phyloP scores from a whole-genome alignment of 2,113 vertebrate species.

The Catharus minimus region DNA sequence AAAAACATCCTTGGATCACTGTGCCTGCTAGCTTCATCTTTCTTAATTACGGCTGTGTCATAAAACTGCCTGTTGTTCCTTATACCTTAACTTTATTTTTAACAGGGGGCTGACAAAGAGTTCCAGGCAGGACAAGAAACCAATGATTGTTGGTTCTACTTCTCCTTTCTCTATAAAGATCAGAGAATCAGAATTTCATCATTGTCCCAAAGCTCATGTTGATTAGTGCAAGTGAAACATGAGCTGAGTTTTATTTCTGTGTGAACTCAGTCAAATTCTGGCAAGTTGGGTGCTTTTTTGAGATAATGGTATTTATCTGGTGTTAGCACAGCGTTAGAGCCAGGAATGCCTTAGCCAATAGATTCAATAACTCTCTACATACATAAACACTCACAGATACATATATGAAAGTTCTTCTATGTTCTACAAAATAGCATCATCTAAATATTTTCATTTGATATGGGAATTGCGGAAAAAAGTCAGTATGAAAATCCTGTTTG shows the following conservation, averaged over 20 bases:
- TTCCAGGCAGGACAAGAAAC: background rate
- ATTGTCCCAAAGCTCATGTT: background rate
- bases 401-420: background rate
- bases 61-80: background rate
- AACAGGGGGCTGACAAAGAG: background rate
- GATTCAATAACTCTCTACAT: fast-evolving
- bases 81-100: background rate
- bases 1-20: background rate
- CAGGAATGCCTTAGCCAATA: background rate
- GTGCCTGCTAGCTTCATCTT: background rate
- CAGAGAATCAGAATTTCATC: background rate
- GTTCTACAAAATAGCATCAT: background rate
- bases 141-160: background rate
- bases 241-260: background rate
- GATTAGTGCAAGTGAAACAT: background rate
- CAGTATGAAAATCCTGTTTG: background rate
- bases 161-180: background rate
- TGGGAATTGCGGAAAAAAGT: background rate
- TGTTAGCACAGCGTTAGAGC: background rate
- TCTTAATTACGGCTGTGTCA: background rate
- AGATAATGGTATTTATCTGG: background rate
- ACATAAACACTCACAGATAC: fast-evolving
- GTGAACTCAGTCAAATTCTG: background rate
- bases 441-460: background rate
- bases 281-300: background rate